Percentiles rank a stretch among this genome's conserved stretches.
These are phyloP conservation scores for Drosophila rellima DNA, from an alignment of 2,888 invertebrate species.

Conservation along the genomic window DNA sequence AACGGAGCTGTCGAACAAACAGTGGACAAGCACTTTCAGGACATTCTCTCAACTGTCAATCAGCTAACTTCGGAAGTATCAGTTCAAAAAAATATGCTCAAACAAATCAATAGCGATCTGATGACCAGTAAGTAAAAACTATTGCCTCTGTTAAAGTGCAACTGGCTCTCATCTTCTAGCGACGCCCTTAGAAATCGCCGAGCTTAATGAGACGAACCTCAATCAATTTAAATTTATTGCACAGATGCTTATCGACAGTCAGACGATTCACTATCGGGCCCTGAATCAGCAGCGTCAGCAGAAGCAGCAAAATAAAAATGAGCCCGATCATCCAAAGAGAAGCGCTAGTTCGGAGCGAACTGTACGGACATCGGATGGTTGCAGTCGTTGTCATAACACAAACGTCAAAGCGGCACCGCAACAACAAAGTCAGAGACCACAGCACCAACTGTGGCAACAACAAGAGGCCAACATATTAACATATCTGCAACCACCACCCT, in stretches of 20 bases:
- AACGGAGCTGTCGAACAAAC: constrained; percentile 53
- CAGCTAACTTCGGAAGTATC: constrained; percentile 37
- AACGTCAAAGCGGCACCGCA: neutral
- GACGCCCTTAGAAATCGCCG: constrained; percentile 47
- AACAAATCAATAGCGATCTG: constrained; percentile 50
- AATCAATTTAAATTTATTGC: constrained; percentile 77
- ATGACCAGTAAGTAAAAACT: constrained; percentile 67
- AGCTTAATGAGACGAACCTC: constrained; percentile 57
- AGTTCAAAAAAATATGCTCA: constrained; percentile 46
- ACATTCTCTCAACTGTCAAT: constrained; percentile 46
- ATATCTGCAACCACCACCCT: neutral
- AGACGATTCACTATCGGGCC: constrained; percentile 55
- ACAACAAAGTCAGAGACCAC: constrained; percentile 20
- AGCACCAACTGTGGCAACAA: constrained; percentile 57
- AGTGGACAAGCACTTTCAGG: constrained; percentile 54
- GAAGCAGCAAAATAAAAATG: constrained; percentile 11
- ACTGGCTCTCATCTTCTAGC: neutral
- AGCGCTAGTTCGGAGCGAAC: neutral
- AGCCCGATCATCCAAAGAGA: constrained; percentile 15
- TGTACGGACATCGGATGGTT: neutral
- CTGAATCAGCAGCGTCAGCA: constrained; percentile 31
- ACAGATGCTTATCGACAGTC: constrained; percentile 73
- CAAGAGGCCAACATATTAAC: neutral
- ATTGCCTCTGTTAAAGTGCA: no score
- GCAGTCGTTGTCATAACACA: neutral